A percentile compares a stretch with the other conserved stretches of the same genome.
Evolutionary conservation across 2,797 vertebrate genomes (phyloP).

Genomic region (Macroramphosus scolopax): DNA sequence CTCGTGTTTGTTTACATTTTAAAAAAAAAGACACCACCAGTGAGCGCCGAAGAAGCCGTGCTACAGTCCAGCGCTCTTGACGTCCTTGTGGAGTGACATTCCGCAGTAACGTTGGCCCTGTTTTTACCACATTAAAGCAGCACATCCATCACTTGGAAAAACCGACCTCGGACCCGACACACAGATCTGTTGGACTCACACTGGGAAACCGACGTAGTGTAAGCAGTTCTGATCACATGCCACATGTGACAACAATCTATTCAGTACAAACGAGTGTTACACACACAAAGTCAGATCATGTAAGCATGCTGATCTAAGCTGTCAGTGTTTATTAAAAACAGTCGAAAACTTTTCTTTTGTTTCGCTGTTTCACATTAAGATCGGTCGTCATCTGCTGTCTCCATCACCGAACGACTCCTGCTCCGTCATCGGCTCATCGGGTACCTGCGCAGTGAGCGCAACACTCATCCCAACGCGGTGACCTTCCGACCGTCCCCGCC

Average conservation of each 20-base stretch:
- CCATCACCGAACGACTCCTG: no score
- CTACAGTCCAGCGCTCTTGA: slow-evolving; percentile 27
- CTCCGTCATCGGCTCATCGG: no score
- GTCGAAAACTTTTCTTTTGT: no score
- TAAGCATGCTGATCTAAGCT: slow-evolving; percentile 44
- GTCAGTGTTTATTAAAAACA: slow-evolving; percentile 44
- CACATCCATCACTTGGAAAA: slow-evolving; percentile 39
- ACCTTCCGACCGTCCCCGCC: slow-evolving; percentile 16
- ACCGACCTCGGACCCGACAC: slow-evolving; percentile 12
- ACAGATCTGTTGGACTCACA: slow-evolving; percentile 29
- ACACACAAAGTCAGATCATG: slow-evolving; percentile 35
- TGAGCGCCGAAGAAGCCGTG: slow-evolving; percentile 23
- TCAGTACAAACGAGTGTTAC: slow-evolving; percentile 30
- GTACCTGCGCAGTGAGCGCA: no score
- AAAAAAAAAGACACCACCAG: slow-evolving; percentile 33
- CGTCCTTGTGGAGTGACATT: slow-evolving; percentile 39
- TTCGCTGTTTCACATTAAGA: no score
- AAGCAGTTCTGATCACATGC: slow-evolving; percentile 52
- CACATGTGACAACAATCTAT: slow-evolving; percentile 50
- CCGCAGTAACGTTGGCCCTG: slow-evolving; percentile 28
- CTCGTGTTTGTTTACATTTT: slow-evolving; percentile 15
- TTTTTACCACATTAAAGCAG: slow-evolving; percentile 42
- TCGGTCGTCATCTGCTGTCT: no score
- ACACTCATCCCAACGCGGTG: no score
- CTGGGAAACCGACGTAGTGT: slow-evolving; percentile 49